Evolutionary conservation across 2,113 vertebrate species (phyloP).

Genomic region (Seriola dumerili): DNA sequence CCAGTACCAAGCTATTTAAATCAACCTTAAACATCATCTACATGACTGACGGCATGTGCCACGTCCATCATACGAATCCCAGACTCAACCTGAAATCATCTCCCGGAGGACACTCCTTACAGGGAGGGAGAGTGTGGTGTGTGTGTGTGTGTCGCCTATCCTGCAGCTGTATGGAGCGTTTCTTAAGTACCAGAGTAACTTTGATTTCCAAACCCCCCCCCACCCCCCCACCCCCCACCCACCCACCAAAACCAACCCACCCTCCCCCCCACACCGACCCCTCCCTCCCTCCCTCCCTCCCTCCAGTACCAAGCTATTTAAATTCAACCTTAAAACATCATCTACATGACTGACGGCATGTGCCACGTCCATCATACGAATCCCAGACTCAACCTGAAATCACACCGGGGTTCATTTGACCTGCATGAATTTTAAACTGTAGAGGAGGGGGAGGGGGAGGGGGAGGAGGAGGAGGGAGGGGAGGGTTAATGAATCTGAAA

Average conservation of each 20-base stretch:
- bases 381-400: not conserved
- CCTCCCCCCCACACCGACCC: not conserved
- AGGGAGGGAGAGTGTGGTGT: not conserved
- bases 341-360: not conserved
- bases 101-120: conserved; percentile 50
- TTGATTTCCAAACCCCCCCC: conserved; percentile 5
- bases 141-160: conserved; percentile 33
- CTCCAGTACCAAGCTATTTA: not conserved
- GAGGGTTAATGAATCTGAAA: no score
- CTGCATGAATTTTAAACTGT: not conserved
- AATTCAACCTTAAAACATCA: conserved; percentile 35
- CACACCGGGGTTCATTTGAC: not conserved
- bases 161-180: conserved; percentile 23
- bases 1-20: conserved; percentile 7
- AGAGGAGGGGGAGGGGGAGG: no score
- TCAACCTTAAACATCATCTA: conserved; percentile 22
- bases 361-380: not conserved
- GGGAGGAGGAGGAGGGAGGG: no score
- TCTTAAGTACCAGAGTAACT: conserved; percentile 45
- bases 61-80: not conserved
- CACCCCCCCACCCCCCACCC: no score
- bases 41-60: not conserved
- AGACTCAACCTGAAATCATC: not conserved
- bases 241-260: not conserved
- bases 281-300: no score